Base-by-base conservation (phyloP, 2,888 invertebrate species). In the Magallana nippona region DNA sequence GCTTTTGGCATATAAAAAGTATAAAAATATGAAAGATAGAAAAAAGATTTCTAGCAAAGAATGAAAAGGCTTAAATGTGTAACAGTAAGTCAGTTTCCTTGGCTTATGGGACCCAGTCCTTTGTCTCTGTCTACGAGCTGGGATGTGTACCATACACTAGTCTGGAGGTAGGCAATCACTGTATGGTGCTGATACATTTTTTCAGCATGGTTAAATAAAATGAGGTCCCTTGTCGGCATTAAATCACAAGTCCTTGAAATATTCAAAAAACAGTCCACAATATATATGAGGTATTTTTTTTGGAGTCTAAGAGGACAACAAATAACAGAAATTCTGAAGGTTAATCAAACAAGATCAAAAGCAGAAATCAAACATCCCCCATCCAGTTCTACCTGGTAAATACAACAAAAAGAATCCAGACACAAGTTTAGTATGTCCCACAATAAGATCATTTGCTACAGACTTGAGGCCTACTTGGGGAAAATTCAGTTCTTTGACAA, bases 81-180 rank as follows among this genome's bases (percentile, higher is more conserved):
- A 11, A 19, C 2, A 44, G 44, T 44, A 44, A 44, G 44, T 44
- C 44, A 44, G 8, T 62, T 11, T 19, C 8, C 19, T 10, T 22
- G 32, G 22, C 13, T 27, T 27, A 27, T 22, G 22, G 27, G 32
- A 13, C 13, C 22, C 15, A 32, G 11, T 60, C 44, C 60, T 60
- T 82, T 82, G 22, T 82, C 82, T 63, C 82, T 82, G 19, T 77
- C 82, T 19, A 82, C 71, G 13, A 82, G 60, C 55, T 71, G 71
- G 8, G 82, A 82, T 3, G 82, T 82, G 17, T 82, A 82, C 82
- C 82, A 82, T 55, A 55, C 44, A 71, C 82, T 82, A 55, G 82
- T 82, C 55, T 82, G 82, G 55, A 15, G 15, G 19, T 82, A 63
- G 10, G 71, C 71, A 22, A 82, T 71, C 55, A 56, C 80, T 27